Percentiles rank a stretch among this genome's conserved stretches.
phyloP scores from a whole-genome alignment of 2,888 invertebrate species.

The Taphrorychus bicolor region DNA sequence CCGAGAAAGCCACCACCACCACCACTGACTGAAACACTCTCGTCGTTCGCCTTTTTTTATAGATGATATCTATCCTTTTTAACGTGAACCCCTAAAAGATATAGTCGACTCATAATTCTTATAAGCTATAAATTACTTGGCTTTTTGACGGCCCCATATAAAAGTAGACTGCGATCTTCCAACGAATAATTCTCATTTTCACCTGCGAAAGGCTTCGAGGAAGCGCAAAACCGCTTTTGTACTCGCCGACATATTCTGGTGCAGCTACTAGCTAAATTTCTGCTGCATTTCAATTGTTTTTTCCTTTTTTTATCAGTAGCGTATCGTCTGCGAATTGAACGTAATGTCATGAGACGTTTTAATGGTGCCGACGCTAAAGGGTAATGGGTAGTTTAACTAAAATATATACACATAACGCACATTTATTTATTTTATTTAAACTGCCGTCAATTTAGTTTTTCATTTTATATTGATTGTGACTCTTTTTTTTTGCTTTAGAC shows the following conservation, averaged over 20 bases:
- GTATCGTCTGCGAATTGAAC: constrained; percentile 6
- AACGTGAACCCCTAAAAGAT: not conserved
- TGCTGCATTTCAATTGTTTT: constrained; percentile 47
- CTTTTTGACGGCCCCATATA: constrained; percentile 33
- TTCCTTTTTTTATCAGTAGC: constrained; percentile 29
- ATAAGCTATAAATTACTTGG: constrained; percentile 30
- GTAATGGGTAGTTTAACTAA: not conserved
- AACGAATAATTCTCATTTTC: constrained; percentile 39
- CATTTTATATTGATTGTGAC: not conserved
- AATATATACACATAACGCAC: not conserved
- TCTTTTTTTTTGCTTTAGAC: not conserved
- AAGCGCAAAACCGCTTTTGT: constrained; percentile 45
- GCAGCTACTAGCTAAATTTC: constrained; percentile 51
- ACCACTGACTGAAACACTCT: too few species aligned
- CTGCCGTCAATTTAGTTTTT: not conserved
- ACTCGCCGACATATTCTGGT: constrained; percentile 49
- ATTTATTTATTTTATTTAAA: not conserved
- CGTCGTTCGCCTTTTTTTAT: not conserved
- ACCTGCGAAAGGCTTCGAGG: constrained; percentile 39
- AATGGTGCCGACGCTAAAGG: not conserved
- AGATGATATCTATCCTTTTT: not conserved
- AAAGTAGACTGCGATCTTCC: constrained; percentile 36
- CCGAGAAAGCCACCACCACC: not conserved
- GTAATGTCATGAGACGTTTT: not conserved
- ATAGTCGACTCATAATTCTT: constrained; percentile 11